A percentile compares a stretch with the other conserved stretches of the same genome.
Evolutionary conservation across 1,140 invertebrate genomes (phyloP).

Genomic region (Philopotamus ludificatus): DNA sequence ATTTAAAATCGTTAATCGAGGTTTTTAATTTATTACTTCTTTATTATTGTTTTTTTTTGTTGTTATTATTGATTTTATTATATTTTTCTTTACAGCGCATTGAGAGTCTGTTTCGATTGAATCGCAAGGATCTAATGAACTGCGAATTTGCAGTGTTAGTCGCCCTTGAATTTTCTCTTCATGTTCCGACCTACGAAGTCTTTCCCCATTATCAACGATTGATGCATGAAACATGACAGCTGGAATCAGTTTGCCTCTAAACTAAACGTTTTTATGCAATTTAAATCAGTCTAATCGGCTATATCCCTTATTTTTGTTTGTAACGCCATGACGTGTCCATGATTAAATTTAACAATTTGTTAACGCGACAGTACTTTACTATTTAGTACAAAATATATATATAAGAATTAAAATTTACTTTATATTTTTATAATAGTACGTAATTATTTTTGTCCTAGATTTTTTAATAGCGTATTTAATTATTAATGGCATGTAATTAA

Average conservation of each 20-base stretch:
- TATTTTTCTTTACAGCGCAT: slow-evolving; percentile 67
- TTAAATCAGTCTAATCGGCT: too few species aligned
- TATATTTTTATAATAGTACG: too few species aligned
- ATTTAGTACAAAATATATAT: too few species aligned
- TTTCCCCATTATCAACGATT: slow-evolving; percentile 94
- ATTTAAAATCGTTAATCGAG: slow-evolving; percentile 83
- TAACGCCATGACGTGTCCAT: too few species aligned
- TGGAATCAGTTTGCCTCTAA: not conserved
- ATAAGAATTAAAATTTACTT: too few species aligned
- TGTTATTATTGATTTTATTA: slow-evolving; percentile 1
- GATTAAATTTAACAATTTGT: too few species aligned
- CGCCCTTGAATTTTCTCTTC: slow-evolving; percentile 90
- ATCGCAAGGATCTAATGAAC: slow-evolving; percentile 84
- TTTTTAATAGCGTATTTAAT: too few species aligned
- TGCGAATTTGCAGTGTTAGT: slow-evolving; percentile 95
- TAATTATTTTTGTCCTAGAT: too few species aligned
- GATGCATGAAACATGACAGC: slow-evolving; percentile 78
- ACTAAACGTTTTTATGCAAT: too few species aligned
- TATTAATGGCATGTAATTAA: too few species aligned
- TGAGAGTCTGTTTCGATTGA: slow-evolving; percentile 86
- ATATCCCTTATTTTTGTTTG: too few species aligned
- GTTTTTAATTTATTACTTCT: slow-evolving; percentile 49
- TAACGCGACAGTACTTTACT: too few species aligned
- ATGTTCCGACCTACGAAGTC: slow-evolving; percentile 87
- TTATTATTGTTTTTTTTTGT: not conserved